Percentiles rank a stretch among this genome's conserved stretches.
These are phyloP conservation scores for Plectrocnemia conspersa DNA, from an alignment of 1,140 invertebrate genomes.

Conservation along the genomic window DNA sequence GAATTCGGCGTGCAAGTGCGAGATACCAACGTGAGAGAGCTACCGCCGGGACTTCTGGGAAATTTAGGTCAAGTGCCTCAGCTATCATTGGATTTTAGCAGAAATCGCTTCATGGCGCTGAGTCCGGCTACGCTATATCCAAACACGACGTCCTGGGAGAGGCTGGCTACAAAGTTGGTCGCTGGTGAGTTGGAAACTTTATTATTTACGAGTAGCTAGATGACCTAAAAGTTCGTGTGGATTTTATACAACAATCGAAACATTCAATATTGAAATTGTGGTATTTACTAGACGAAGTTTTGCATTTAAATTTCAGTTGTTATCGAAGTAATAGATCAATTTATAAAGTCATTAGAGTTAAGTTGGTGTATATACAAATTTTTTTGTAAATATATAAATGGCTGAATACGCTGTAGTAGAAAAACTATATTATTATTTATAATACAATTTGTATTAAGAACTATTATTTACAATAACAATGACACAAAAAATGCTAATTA, in stretches of 20 bases:
- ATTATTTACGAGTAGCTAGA: not conserved
- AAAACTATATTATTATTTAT: no score
- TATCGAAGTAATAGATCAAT: not conserved
- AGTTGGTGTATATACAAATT: no score
- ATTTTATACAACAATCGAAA: no score
- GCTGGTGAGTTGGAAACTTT: conserved; percentile 54
- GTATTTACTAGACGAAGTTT: no score
- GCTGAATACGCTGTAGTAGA: no score
- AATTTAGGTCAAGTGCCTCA: conserved; percentile 71
- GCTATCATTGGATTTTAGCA: conserved; percentile 73
- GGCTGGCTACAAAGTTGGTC: conserved; percentile 72
- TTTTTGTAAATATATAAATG: no score
- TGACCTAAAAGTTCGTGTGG: no score
- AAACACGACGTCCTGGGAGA: conserved; percentile 77
- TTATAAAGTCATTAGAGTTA: no score
- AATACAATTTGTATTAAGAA: no score
- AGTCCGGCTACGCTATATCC: conserved; percentile 79
- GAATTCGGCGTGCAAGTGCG: conserved; percentile 72
- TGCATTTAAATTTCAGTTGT: not conserved
- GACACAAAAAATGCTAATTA: no score
- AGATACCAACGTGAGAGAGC: conserved; percentile 66
- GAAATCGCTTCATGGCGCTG: conserved; percentile 74
- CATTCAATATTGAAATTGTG: no score
- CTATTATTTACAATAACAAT: no score
- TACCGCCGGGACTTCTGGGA: conserved; percentile 73